Base-by-base conservation (phyloP, 2,797 vertebrate genomes). In the Chaenodraco wilsoni region DNA sequence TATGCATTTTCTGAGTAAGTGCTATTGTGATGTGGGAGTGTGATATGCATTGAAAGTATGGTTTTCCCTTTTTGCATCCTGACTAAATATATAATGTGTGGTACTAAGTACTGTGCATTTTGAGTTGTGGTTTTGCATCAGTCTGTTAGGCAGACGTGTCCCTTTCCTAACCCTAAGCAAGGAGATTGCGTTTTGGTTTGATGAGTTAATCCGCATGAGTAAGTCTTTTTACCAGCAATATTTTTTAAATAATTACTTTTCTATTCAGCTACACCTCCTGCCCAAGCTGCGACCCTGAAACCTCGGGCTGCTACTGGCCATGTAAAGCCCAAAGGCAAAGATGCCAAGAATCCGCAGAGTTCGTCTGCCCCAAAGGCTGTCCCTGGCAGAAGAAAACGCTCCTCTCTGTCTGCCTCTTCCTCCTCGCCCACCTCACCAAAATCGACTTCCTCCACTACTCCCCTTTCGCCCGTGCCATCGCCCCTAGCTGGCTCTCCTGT, bases 401-500 rank as follows among this genome's bases (percentile, higher is more conserved):
- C 94, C 14, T 93, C 94, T 41, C 82, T 91, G 75, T 94, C 94
- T 84, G 84, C 91, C 73, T 91, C 87, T 10, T 90, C 91, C n/a
- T 84, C 93, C 5, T 95, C 95, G 70, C 93, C 95, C 48, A 90
- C 91, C 16, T 95, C 94, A 52, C 94, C 95, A 52, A 95, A 95
- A 83, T 89, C 85, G 54, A 85, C 92, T 65, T 72, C 93, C 19
- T 86, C 84, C 13, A 86, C 87, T 70, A 83, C 88, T 19, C 90
- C 86, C 21, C 64, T 69, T 2, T 82, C 88, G 17, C 92, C 94
- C 0, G 67, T 90, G 40, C 72, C 41, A 0, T 85, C 88, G 68
- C 94, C 95, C 13, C 74, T 94, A 63, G 93, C 88, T 57, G 65
- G 87, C 54, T 78, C 92, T 57, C 58, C 51, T 68, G 78, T 69